Evolutionary conservation across 1,140 invertebrate genomes (phyloP).

Genomic region (Meloidogyne exigua): DNA sequence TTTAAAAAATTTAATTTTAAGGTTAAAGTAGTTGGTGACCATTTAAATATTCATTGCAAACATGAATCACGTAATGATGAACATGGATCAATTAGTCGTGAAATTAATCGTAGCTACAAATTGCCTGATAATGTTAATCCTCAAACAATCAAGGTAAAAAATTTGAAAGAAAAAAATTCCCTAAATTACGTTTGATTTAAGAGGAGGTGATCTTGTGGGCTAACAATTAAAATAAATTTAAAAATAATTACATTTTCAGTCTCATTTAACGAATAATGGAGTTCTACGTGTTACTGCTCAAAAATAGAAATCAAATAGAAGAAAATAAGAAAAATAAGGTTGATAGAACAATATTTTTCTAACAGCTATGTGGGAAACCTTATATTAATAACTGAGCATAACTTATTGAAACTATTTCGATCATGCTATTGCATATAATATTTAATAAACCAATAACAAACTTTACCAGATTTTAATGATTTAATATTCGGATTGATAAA

Average conservation of each 20-base stretch:
- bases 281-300: conserved; percentile 23
- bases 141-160: conserved; percentile 5
- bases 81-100: conserved; percentile 58
- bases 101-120: conserved; percentile 60
- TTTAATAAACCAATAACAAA: too few relatives aligned
- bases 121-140: conserved; percentile 15
- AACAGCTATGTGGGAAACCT: too few relatives aligned
- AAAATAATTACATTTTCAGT: conserved; percentile 22
- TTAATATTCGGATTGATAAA: too few relatives aligned
- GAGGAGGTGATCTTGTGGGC: not conserved
- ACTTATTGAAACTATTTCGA: too few relatives aligned
- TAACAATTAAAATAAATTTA: conserved; percentile 46
- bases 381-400: too few relatives aligned
- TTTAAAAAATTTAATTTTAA: not conserved
- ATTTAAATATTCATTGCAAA: conserved; percentile 59
- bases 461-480: too few relatives aligned
- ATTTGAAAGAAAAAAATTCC: too few relatives aligned
- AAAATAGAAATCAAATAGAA: not conserved
- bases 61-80: conserved; percentile 57
- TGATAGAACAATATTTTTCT: too few relatives aligned
- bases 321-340: not conserved
- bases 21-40: conserved; percentile 57
- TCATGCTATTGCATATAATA: too few relatives aligned
- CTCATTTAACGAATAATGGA: conserved; percentile 22
- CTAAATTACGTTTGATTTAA: too few relatives aligned